Evolutionary conservation across 2,797 vertebrate genomes (phyloP), one percentile per base, ranked within the genome.

Genomic region (Phrynocephalus guinanensis): DNA sequence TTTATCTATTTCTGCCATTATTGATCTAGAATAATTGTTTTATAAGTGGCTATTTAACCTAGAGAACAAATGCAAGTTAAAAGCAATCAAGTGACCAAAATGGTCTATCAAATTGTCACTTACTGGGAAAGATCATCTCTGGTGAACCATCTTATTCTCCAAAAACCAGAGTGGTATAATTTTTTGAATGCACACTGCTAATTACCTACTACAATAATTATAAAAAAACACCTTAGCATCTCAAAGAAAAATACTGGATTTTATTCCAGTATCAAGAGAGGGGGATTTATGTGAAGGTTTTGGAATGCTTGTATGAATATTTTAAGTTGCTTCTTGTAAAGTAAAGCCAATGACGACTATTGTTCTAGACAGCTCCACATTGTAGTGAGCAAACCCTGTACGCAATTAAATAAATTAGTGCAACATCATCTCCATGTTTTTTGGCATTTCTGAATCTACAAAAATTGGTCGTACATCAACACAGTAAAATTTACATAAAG

Each of bases 401-500:
- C 52, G 90, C 87, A 87, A 93, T 22, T 48, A 92, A 73, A 73
- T 90, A 94, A 85, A 90, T 87, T 81, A 94, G 66, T 72, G 81
- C 76, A 92, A 87, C 82, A 91, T 82, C 84, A 38, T 79, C 5
- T 63, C 11, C 0, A n/a, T 26, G 87, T 89, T 22, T 63, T 67
- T 81, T 75, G 73, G 3, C 52, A 91, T 95, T 91, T 93, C 75
- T 91, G 78, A 87, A 91, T 89, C 72, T 87, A 87, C 85, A 91
- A 94, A 94, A 95, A 85, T 68, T 5, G 66, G 86, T 76, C 67
- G 68, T 84, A 89, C 79, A n/a, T 80, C 89, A 84, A 93, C 86
- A 88, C 60, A 85, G 79, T 78, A 85, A 8, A 92, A 89, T 89
- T 86, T 93, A 88, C 91, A 93, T 28, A 89, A 93, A 94, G 84